These are phyloP conservation scores for Micrastur ruficollis DNA, from an alignment of 2,797 vertebrate genomes.

Conservation along the genomic window DNA sequence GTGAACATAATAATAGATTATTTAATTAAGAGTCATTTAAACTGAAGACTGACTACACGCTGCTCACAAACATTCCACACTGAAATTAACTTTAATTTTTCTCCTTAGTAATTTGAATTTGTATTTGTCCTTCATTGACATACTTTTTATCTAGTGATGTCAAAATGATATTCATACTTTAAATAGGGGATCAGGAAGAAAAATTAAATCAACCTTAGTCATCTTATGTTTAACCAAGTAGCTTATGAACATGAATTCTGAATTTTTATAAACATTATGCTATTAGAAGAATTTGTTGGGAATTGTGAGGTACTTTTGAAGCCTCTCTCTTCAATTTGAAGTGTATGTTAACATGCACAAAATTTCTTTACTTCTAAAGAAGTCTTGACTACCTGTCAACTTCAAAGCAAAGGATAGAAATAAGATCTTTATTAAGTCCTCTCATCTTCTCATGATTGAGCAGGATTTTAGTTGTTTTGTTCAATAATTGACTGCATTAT, in stretches of 20 bases:
- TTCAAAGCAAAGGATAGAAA: not conserved
- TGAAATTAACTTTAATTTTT: slow-evolving; percentile 57
- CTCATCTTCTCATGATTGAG: not conserved
- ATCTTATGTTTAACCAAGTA: not conserved
- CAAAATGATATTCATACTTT: slow-evolving; percentile 44
- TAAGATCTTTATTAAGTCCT: not conserved
- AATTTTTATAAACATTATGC: not conserved
- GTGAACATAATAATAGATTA: slow-evolving; percentile 65
- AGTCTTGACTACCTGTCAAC: not conserved
- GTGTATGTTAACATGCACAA: not conserved
- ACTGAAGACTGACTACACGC: slow-evolving; percentile 68
- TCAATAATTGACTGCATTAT: not conserved
- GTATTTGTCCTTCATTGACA: slow-evolving; percentile 54
- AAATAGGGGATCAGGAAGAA: slow-evolving; percentile 36
- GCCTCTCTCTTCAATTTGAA: not conserved
- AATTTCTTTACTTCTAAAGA: not conserved
- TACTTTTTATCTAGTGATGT: slow-evolving; percentile 56
- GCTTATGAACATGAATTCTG: not conserved
- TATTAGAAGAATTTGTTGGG: not conserved
- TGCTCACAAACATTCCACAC: slow-evolving; percentile 57
- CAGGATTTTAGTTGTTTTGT: not conserved
- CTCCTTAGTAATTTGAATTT: slow-evolving; percentile 67
- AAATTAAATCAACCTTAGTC: not conserved
- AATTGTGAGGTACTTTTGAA: not conserved
- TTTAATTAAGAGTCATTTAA: slow-evolving; percentile 74